Evolutionary conservation across 2,888 invertebrate genomes (phyloP).

Genomic region (Nematopogon swammerdamellus): DNA sequence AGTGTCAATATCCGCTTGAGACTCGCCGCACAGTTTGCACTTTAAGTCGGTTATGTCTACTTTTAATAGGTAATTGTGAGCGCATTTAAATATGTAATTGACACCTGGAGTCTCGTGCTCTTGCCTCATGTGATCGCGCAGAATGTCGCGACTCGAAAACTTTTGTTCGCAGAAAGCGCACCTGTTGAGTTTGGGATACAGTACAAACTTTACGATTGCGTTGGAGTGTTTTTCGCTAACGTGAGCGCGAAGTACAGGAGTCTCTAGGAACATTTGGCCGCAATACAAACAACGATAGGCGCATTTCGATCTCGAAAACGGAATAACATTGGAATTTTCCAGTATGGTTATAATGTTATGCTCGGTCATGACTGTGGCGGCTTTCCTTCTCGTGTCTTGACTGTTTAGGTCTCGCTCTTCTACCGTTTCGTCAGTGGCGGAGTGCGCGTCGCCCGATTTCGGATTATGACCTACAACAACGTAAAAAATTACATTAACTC

Average conservation of each 20-base stretch:
- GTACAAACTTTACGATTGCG: not conserved
- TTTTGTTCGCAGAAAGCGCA: not conserved
- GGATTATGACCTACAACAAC: not conserved
- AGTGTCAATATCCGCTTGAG: not conserved
- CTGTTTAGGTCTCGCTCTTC: not conserved
- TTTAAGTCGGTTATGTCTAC: not conserved
- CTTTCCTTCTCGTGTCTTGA: not conserved
- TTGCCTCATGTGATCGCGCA: not conserved
- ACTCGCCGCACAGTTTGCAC: not conserved
- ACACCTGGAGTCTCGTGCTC: not conserved
- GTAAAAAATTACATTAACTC: not conserved
- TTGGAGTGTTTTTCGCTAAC: not conserved
- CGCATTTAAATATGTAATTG: not conserved
- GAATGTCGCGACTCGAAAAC: not conserved
- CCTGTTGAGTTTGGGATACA: not conserved
- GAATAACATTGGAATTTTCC: not conserved
- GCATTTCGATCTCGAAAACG: not conserved
- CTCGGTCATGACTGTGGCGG: not conserved
- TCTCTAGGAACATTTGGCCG: not conserved
- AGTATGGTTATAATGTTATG: not conserved
- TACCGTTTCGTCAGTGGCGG: not conserved
- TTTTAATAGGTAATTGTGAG: not conserved
- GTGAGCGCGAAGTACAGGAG: not conserved
- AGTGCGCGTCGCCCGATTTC: not conserved
- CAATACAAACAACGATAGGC: not conserved